phyloP scores from a whole-genome alignment of 2,113 vertebrate genomes.

The Tachycineta bicolor region DNA sequence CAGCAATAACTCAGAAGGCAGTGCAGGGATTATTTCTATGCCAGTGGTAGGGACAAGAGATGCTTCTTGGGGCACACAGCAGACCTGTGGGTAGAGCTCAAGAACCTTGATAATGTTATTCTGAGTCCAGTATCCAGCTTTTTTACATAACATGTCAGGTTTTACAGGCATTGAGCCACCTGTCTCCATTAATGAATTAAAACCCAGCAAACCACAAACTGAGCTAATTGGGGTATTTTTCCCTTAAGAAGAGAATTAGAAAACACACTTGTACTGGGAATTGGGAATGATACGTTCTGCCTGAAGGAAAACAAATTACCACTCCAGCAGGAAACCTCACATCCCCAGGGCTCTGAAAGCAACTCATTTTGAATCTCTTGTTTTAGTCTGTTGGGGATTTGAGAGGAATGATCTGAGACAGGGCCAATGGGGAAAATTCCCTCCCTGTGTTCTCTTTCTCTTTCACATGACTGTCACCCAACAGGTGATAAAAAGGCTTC shows the following conservation, averaged over 20 bases:
- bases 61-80: not conserved
- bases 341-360: not conserved
- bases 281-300: not conserved
- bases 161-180: not conserved
- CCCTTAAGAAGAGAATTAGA: not conserved
- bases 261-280: not conserved
- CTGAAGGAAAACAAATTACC: conserved; percentile 13
- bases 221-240: not conserved
- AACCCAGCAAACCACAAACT: not conserved
- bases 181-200: not conserved
- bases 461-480: not conserved
- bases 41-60: not conserved
- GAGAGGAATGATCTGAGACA: not conserved
- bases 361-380: not conserved
- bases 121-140: not conserved
- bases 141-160: not conserved
- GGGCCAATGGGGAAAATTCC: not conserved
- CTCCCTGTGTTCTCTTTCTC: not conserved
- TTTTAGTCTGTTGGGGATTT: not conserved
- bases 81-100: not conserved
- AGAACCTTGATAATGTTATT: not conserved
- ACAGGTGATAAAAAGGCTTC: not conserved
- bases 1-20: not conserved
- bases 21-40: not conserved
- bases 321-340: not conserved